A percentile compares a stretch with the other conserved stretches of the same genome.
Evolutionary conservation across 2,888 invertebrate genomes (phyloP).

Genomic region (Marronus borbonicus): DNA sequence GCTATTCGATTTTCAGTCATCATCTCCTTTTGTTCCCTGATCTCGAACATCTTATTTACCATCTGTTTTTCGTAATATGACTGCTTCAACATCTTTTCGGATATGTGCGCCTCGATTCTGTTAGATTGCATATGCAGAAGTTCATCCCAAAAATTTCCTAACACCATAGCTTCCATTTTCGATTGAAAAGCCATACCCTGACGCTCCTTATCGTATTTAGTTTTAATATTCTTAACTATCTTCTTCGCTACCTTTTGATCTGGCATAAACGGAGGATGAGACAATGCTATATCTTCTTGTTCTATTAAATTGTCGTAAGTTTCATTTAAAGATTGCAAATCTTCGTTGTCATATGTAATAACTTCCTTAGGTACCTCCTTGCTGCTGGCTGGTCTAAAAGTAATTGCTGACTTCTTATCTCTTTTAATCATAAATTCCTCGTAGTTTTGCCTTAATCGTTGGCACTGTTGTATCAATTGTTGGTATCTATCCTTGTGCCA

Average conservation of each 20-base stretch:
- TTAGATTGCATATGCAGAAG: constrained; percentile 73
- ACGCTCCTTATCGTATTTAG: constrained; percentile 68
- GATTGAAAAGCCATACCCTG: constrained; percentile 72
- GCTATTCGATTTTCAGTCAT: constrained; percentile 73
- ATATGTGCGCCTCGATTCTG: constrained; percentile 72
- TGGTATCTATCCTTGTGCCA: constrained; percentile 74
- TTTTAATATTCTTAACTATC: constrained; percentile 72
- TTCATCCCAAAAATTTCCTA: constrained; percentile 73
- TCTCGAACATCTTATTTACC: constrained; percentile 76
- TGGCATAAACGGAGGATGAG: constrained; percentile 56
- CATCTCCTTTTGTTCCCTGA: constrained; percentile 74
- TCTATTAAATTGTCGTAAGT: constrained; percentile 59
- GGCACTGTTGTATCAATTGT: constrained; percentile 69
- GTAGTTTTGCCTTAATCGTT: constrained; percentile 63
- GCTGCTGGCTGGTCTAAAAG: background rate
- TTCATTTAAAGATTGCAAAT: constrained; percentile 40
- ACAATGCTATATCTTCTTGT: constrained; percentile 58
- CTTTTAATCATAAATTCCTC: constrained; percentile 48
- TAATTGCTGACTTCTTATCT: constrained; percentile 8
- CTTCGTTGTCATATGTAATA: background rate
- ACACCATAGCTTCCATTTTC: constrained; percentile 67
- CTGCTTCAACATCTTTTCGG: constrained; percentile 75
- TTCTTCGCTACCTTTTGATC: constrained; percentile 65
- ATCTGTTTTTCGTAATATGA: constrained; percentile 79
- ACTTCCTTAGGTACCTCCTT: background rate